A percentile compares a stretch with the other conserved stretches of the same genome.
These are phyloP conservation scores for Drosophila cognata DNA, from an alignment of 2,888 invertebrate genomes.

Conservation along the genomic window DNA sequence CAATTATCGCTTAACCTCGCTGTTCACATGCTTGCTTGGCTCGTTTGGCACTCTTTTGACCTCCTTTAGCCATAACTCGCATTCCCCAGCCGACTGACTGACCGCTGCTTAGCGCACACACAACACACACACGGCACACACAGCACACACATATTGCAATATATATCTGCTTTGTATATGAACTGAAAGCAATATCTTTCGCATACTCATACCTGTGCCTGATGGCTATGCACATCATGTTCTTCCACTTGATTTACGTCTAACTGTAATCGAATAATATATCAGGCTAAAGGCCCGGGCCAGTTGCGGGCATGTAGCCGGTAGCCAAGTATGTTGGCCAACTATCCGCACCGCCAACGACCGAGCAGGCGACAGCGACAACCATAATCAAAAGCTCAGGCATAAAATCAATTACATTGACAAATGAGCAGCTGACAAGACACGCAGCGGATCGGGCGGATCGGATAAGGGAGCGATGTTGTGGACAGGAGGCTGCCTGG, in stretches of 20 bases:
- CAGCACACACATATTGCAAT: conserved; percentile 6
- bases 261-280: conserved; percentile 79
- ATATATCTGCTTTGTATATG: conserved; percentile 31
- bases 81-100: conserved; percentile 12
- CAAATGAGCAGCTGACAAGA: conserved; percentile 79
- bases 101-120: conserved; percentile 1
- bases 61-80: conserved; percentile 38
- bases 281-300: conserved; percentile 63
- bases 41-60: conserved; percentile 41
- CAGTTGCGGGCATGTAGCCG: conserved; percentile 18
- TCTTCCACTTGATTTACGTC: conserved; percentile 79
- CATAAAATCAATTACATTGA: conserved; percentile 80
- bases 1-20: conserved; percentile 34
- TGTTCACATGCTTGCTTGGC: conserved; percentile 26
- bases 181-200: conserved; percentile 45
- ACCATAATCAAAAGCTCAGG: conserved; percentile 73
- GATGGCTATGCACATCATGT: conserved; percentile 71
- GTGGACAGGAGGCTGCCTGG: conserved; percentile 18
- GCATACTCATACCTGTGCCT: conserved; percentile 35
- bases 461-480: not conserved
- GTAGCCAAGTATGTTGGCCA: conserved; percentile 18
- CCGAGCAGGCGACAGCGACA: conserved; percentile 41
- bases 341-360: conserved; percentile 18
- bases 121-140: not conserved
- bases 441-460: conserved; percentile 29